A percentile compares a stretch with the other conserved stretches of the same genome.
Evolutionary conservation across 2,888 invertebrate genomes (phyloP).

Genomic region (Apotomis betuletana): DNA sequence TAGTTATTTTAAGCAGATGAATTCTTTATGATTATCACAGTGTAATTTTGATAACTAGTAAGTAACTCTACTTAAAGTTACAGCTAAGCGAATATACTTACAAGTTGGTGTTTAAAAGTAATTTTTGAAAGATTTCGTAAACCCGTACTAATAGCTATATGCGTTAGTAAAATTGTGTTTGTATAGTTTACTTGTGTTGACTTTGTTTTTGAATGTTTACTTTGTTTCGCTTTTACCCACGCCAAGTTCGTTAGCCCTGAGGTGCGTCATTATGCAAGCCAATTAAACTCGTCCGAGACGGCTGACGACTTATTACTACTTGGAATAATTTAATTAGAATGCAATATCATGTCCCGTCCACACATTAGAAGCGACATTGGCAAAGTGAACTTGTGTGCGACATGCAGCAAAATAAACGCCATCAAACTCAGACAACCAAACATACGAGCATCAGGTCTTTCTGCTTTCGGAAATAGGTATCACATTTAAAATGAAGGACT

Average conservation of each 20-base stretch:
- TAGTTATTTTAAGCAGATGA: too few species aligned
- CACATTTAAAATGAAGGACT: too few species aligned
- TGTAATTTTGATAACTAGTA: too few species aligned
- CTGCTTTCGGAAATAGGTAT: too few species aligned
- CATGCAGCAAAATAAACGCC: too few species aligned
- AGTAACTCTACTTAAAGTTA: too few species aligned
- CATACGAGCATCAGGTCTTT: too few species aligned
- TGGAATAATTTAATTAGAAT: neutral
- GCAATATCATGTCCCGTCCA: neutral
- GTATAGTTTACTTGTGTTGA: neutral
- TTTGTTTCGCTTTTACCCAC: conserved; percentile 24
- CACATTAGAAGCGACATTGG: neutral
- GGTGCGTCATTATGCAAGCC: conserved; percentile 18
- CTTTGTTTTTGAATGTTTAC: conserved; percentile 13
- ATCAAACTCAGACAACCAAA: too few species aligned
- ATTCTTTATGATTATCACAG: too few species aligned
- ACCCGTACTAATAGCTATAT: neutral
- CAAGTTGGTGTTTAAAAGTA: neutral
- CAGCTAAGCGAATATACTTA: neutral
- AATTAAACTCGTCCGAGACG: conserved; percentile 18
- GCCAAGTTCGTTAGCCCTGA: conserved; percentile 17
- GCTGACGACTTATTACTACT: conserved; percentile 4
- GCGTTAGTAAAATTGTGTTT: neutral
- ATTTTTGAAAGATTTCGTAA: neutral
- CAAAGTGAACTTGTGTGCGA: neutral